phyloP scores from a whole-genome alignment of 2,888 invertebrate species.

The Papilio elwesi region DNA sequence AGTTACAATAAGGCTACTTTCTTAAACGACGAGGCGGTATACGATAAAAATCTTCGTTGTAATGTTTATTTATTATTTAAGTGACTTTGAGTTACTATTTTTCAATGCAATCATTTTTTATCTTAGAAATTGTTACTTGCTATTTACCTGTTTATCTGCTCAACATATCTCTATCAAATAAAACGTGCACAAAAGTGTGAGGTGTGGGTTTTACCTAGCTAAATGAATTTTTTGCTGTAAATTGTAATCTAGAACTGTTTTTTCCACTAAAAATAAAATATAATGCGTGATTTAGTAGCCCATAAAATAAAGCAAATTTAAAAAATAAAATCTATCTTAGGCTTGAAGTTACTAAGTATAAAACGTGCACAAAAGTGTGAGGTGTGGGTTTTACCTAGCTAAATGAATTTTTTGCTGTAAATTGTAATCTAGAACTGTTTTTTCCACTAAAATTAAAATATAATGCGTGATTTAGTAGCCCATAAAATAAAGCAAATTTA shows the following conservation, averaged over 20 bases:
- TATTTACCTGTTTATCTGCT: not conserved
- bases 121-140: not conserved
- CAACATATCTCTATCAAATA: not conserved
- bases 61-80: constrained; percentile 25
- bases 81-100: not conserved
- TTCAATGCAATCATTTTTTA: not conserved
- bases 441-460: no score
- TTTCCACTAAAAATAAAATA: no score
- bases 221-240: not conserved
- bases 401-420: not conserved
- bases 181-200: not conserved
- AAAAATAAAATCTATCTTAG: no score
- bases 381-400: not conserved
- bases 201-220: not conserved
- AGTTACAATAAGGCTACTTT: constrained; percentile 35
- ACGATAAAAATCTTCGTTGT: constrained; percentile 21
- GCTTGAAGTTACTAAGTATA: not conserved
- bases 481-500: no score
- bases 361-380: not conserved
- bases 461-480: no score
- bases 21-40: constrained; percentile 24
- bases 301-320: no score
- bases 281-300: no score
- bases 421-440: no score
- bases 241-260: no score